Evolutionary conservation across 2,797 vertebrate species (phyloP).

Genomic region (Spheniscus humboldti): DNA sequence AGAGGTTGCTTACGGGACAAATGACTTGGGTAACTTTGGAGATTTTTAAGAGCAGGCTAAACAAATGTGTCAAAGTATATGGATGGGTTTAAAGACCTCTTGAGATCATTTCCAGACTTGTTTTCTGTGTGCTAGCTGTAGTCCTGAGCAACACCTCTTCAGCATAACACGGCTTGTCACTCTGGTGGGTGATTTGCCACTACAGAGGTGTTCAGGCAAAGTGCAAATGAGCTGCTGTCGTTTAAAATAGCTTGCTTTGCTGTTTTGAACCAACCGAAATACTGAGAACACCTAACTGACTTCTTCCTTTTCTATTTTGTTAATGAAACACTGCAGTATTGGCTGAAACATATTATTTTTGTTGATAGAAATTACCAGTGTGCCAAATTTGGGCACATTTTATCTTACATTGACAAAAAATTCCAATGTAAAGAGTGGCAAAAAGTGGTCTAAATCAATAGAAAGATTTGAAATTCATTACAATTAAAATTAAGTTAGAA

Average conservation of each 20-base stretch:
- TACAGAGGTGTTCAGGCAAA: not conserved
- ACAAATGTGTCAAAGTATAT: not conserved
- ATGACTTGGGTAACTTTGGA: not conserved
- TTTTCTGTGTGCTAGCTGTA: not conserved
- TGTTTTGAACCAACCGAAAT: not conserved
- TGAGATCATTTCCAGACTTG: not conserved
- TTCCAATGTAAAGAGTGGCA: not conserved
- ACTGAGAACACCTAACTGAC: not conserved
- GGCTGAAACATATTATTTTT: not conserved
- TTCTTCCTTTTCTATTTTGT: not conserved
- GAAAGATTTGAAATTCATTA: not conserved
- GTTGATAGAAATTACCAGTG: fast-evolving
- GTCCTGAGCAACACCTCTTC: not conserved
- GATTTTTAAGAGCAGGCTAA: not conserved
- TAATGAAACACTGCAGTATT: not conserved
- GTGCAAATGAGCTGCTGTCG: not conserved
- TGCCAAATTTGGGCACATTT: not conserved
- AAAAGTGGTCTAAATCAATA: not conserved
- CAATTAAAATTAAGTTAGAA: not conserved
- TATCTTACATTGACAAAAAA: not conserved
- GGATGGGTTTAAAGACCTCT: not conserved
- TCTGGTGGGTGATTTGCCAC: not conserved
- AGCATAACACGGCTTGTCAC: fast-evolving
- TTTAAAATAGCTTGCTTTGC: not conserved
- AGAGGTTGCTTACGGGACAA: not conserved